A percentile compares a stretch with the other conserved stretches of the same genome.
Conservation (phyloP, 1,140 invertebrate species). For the Aphis gossypii region DNA sequence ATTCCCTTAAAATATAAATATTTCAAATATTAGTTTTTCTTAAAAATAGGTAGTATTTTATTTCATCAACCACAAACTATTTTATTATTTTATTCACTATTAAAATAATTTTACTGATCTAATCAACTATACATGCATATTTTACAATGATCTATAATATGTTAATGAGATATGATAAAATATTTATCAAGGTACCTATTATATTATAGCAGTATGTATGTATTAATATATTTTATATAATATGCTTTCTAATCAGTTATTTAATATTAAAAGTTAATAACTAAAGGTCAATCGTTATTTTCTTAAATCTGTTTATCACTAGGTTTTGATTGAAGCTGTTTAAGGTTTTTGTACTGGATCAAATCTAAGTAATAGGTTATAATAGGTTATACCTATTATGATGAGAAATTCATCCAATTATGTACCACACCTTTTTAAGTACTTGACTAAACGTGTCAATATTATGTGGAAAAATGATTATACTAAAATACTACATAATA, state of each 20-base stretch:
- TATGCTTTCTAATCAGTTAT: background rate
- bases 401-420: background rate
- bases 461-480: background rate
- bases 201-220: background rate
- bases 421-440: constrained; percentile 22
- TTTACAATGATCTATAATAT: background rate
- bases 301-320: background rate
- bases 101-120: background rate
- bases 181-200: background rate
- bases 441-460: background rate
- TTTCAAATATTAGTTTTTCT: background rate
- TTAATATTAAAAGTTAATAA: background rate
- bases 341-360: background rate
- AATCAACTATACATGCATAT: background rate
- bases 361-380: background rate
- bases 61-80: background rate
- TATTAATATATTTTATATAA: background rate
- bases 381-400: background rate
- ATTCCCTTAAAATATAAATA: background rate
- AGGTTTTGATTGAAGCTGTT: background rate
- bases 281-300: background rate
- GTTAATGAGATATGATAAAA: background rate
- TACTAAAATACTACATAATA: background rate
- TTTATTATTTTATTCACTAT: background rate
- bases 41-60: background rate